These are phyloP conservation scores for Pandemis corylana DNA, from an alignment of 2,888 invertebrate species.

Conservation along the genomic window DNA sequence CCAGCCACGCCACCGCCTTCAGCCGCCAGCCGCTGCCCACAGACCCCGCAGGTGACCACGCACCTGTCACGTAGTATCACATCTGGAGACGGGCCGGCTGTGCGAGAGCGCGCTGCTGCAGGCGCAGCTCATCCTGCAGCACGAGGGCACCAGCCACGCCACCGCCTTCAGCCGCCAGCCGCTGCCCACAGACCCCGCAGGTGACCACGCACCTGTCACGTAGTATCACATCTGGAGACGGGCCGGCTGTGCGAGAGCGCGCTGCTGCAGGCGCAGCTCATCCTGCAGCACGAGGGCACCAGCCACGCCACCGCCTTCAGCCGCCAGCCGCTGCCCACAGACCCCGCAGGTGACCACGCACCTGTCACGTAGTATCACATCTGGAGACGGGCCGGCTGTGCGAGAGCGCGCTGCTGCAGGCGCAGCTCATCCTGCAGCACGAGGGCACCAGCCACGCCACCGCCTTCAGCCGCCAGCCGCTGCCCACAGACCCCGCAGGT, in stretches of 20 bases:
- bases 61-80: not conserved
- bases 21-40: slow-evolving; percentile 63
- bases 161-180: slow-evolving; percentile 88
- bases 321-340: slow-evolving; percentile 49
- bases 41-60: not conserved
- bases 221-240: slow-evolving; percentile 85
- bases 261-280: slow-evolving; percentile 93
- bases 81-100: slow-evolving; percentile 93
- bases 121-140: slow-evolving; percentile 92
- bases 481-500: slow-evolving; percentile 11
- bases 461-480: slow-evolving; percentile 86
- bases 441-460: slow-evolving; percentile 95
- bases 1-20: slow-evolving; percentile 92
- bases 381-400: slow-evolving; percentile 96
- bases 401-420: slow-evolving; percentile 95
- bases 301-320: slow-evolving; percentile 92
- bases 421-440: slow-evolving; percentile 91
- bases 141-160: slow-evolving; percentile 93
- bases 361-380: too few species aligned
- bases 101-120: slow-evolving; percentile 97
- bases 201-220: not conserved
- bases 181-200: slow-evolving; percentile 5
- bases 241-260: slow-evolving; percentile 97
- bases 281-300: slow-evolving; percentile 94
- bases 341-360: not conserved